These are phyloP conservation scores for Phylloscopus trochilus DNA, from an alignment of 2,113 vertebrate species.

Conservation along the genomic window DNA sequence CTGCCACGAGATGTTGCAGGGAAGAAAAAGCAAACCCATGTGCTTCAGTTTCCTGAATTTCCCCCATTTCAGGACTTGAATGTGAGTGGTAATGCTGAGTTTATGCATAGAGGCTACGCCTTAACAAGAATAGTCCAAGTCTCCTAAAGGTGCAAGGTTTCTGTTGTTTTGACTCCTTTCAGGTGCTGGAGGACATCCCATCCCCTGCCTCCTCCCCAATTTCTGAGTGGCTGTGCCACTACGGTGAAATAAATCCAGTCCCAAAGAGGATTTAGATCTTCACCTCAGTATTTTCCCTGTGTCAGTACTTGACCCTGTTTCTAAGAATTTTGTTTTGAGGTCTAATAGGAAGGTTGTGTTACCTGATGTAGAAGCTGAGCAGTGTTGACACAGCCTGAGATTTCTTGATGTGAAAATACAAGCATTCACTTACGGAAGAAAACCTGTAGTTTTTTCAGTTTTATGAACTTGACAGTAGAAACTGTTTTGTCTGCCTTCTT, in stretches of 20 bases:
- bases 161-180: background rate
- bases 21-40: background rate
- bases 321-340: background rate
- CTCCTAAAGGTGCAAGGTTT: background rate
- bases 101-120: background rate
- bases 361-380: background rate
- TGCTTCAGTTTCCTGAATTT: background rate
- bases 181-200: background rate
- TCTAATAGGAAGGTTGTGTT: background rate
- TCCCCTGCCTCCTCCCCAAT: accelerated
- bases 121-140: background rate
- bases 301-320: background rate
- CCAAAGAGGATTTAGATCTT: background rate
- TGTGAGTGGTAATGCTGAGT: background rate
- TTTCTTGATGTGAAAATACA: background rate
- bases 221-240: background rate
- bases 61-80: background rate
- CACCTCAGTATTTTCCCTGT: background rate
- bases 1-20: background rate
- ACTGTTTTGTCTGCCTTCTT: background rate
- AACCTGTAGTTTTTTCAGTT: background rate
- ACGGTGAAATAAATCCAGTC: background rate
- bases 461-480: background rate
- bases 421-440: background rate
- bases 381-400: background rate